phyloP scores from a whole-genome alignment of 2,113 vertebrate genomes.

The Phaetusa simplex region DNA sequence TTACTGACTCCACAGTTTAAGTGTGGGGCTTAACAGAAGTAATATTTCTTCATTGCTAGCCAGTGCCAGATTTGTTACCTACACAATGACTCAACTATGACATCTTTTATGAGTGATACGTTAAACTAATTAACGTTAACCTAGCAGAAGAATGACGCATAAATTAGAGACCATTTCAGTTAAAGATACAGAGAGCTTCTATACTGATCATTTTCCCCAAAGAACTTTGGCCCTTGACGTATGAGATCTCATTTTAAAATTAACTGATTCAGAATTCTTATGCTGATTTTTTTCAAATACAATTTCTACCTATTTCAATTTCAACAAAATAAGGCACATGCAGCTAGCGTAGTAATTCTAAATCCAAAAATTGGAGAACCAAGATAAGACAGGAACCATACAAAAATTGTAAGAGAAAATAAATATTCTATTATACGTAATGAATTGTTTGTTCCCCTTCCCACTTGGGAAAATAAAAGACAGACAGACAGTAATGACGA shows the following conservation, averaged over 20 bases:
- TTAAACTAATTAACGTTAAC: constrained; percentile 60
- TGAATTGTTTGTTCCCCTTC: neutral
- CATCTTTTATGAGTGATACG: constrained; percentile 52
- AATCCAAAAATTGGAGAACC: neutral
- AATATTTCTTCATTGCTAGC: constrained; percentile 54
- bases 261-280: neutral
- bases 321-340: neutral
- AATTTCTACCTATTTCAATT: neutral
- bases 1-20: neutral
- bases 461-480: neutral
- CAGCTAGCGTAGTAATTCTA: neutral
- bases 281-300: neutral
- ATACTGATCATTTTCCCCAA: neutral
- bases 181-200: neutral
- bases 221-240: neutral
- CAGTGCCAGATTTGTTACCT: constrained; percentile 51
- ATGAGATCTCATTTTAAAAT: neutral
- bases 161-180: constrained; percentile 21
- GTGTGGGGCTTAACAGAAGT: constrained; percentile 26
- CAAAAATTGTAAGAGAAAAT: neutral
- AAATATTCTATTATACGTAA: neutral
- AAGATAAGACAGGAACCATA: neutral
- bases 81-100: constrained; percentile 39
- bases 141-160: constrained; percentile 22
- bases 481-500: neutral